Base-by-base conservation (phyloP, 37 sponge, comb jelly and placozoan genomes). In the Halisarca cf. caerulea region DNA sequence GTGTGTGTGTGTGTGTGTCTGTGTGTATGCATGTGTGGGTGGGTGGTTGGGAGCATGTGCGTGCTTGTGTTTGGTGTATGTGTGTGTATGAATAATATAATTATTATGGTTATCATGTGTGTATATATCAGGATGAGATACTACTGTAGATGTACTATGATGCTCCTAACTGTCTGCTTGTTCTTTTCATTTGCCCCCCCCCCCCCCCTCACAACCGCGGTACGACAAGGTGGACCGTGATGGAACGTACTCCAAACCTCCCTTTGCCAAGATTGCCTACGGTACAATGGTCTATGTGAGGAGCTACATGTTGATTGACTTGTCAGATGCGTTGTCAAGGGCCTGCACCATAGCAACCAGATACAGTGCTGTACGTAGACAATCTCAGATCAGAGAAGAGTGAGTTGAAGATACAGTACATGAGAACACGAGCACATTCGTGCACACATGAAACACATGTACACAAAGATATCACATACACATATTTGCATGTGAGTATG, bases 321-420 rank as follows among this genome's bases (percentile, higher is more conserved):
- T 77, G 8, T 60, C 91, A 15, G 39, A 45, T 0, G 72, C 24
- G 4, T 86, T 97, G 47, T 83, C 97, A 38, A 80, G 79, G 37
- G 91, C 93, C 15, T 81, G 90, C 20, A 95, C 95, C 75, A 95
- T 95, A 42, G 97, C 96, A 23, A 86, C 90, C 37, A 70, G 97
- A 47, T 97, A 97, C 86, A 95, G 96, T 88, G 91, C 87, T 0
- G 96, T 97, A 0, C 66, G 97, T 18, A 89, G 91, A 60, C 97
- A 97, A 82, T 89, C 93, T 34, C 84, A 89, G 73, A 80, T 53
- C 68, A 86, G 43, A 35, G 64, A 86, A 32, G 90, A 84, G 93
- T 93, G 9, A 93, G 93, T 11, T 6, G 51, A 47, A 47, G 51
- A 47, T 11, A 47, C 51, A 47, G n/a, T 11, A 47, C 51, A 47